Conservation (phyloP, 1,140 invertebrate species). For the Drosophila rufa region DNA sequence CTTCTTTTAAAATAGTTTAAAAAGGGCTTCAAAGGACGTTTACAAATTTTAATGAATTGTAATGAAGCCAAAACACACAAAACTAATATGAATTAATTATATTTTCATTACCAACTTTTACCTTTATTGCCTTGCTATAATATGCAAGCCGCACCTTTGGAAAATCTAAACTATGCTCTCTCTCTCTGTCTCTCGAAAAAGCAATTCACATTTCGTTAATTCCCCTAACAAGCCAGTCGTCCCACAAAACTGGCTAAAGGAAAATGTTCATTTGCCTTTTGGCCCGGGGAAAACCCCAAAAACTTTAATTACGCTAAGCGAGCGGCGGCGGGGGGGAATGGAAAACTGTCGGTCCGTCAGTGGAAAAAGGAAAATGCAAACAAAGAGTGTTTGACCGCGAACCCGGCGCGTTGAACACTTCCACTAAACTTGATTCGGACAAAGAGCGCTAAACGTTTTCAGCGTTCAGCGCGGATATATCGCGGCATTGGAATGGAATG, state of each 20-base stretch:
- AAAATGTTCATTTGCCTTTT: slow-evolving; percentile 39
- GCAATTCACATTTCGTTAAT: slow-evolving; percentile 37
- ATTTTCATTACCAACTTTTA: slow-evolving; percentile 17
- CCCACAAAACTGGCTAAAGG: slow-evolving; percentile 5
- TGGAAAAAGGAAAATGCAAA: slow-evolving; percentile 48
- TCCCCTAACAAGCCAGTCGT: slow-evolving; percentile 18
- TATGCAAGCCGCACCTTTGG: slow-evolving; percentile 11
- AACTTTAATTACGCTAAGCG: slow-evolving; percentile 78
- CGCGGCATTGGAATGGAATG: slow-evolving; percentile 17
- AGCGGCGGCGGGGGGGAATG: slow-evolving; percentile 45
- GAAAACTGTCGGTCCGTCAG: slow-evolving; percentile 10
- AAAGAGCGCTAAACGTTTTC: slow-evolving; percentile 62
- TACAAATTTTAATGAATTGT: slow-evolving; percentile 14
- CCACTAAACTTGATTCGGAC: slow-evolving; percentile 74
- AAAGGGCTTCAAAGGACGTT: background rate
- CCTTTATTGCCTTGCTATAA: slow-evolving; percentile 1
- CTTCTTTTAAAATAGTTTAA: background rate
- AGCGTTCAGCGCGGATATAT: slow-evolving; percentile 44
- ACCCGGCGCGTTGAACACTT: slow-evolving; percentile 42
- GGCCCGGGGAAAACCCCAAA: slow-evolving; percentile 50
- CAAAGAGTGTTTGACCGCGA: slow-evolving; percentile 60
- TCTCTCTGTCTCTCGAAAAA: slow-evolving; percentile 1
- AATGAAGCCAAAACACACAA: slow-evolving; percentile 1
- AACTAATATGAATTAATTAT: slow-evolving; percentile 13
- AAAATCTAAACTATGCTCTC: slow-evolving; percentile 1